These are phyloP conservation scores for Scaptodrosophila latifasciaeformis DNA, from an alignment of 2,888 invertebrate species.

Conservation along the genomic window DNA sequence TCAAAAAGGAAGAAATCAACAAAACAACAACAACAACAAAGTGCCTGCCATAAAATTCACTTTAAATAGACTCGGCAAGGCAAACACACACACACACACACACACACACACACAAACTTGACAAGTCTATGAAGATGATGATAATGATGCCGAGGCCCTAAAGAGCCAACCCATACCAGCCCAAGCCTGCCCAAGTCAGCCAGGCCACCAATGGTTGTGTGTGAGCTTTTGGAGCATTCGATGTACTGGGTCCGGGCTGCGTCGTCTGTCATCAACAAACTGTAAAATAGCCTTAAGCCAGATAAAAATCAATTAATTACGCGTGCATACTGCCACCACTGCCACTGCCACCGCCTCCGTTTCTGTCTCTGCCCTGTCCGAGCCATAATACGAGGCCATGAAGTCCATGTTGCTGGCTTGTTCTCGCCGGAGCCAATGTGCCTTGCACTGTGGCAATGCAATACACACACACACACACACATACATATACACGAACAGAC, in stretches of 20 bases:
- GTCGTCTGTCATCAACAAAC: constrained; percentile 68
- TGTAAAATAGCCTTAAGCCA: constrained; percentile 71
- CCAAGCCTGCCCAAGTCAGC: too few relatives aligned
- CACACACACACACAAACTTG: too few relatives aligned
- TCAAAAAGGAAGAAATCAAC: constrained; percentile 27
- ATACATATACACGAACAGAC: constrained; percentile 29
- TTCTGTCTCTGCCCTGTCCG: constrained; percentile 17
- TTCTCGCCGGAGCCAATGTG: too few relatives aligned
- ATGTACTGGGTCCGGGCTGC: constrained; percentile 43
- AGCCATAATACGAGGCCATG: too few relatives aligned
- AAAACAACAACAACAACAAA: constrained; percentile 29
- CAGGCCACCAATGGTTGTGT: too few relatives aligned
- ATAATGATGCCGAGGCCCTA: too few relatives aligned
- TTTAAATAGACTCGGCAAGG: constrained; percentile 57
- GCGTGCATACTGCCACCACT: constrained; percentile 55
- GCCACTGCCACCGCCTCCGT: background rate
- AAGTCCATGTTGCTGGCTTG: too few relatives aligned
- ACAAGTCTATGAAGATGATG: constrained; percentile 24
- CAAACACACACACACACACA: too few relatives aligned
- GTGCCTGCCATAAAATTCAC: constrained; percentile 48
- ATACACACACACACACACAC: constrained; percentile 15
- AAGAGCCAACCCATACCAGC: too few relatives aligned
- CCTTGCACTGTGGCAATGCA: too few relatives aligned
- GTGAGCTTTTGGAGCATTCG: too few relatives aligned
- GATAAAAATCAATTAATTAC: constrained; percentile 74